Conservation (phyloP, 2,113 vertebrate genomes). For the Rhinopithecus roxellana region DNA sequence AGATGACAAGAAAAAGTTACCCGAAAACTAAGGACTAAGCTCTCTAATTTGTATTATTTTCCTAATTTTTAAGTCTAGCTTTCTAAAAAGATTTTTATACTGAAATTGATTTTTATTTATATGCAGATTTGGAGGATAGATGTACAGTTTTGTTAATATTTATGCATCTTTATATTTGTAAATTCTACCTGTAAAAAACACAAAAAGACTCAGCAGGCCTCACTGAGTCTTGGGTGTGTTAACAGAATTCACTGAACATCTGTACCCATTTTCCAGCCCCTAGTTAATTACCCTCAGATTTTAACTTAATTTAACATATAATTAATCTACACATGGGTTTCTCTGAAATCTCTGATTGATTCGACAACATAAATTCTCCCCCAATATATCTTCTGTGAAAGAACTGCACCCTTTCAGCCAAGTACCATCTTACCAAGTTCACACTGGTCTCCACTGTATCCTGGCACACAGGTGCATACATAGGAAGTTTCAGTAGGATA, state of each 20-base stretch:
- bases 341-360: not conserved
- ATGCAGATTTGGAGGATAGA: not conserved
- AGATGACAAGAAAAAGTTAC: not conserved
- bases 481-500: slow-evolving; percentile 86
- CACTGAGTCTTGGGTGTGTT: not conserved
- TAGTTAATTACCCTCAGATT: not conserved
- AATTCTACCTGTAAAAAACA: not conserved
- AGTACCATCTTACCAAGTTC: slow-evolving; percentile 90
- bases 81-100: not conserved
- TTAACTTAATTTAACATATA: not conserved
- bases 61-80: not conserved
- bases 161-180: not conserved
- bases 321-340: not conserved
- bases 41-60: not conserved
- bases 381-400: not conserved
- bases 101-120: not conserved
- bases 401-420: not conserved
- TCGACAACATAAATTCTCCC: not conserved
- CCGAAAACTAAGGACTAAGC: not conserved
- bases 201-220: not conserved
- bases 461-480: slow-evolving; percentile 92
- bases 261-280: not conserved
- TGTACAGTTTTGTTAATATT: not conserved
- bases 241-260: not conserved
- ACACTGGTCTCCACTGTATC: slow-evolving; percentile 92